Evolutionary conservation across 2,113 vertebrate genomes (phyloP), one percentile per base, ranked within the genome.

Genomic region (Dasyornis broadbenti): DNA sequence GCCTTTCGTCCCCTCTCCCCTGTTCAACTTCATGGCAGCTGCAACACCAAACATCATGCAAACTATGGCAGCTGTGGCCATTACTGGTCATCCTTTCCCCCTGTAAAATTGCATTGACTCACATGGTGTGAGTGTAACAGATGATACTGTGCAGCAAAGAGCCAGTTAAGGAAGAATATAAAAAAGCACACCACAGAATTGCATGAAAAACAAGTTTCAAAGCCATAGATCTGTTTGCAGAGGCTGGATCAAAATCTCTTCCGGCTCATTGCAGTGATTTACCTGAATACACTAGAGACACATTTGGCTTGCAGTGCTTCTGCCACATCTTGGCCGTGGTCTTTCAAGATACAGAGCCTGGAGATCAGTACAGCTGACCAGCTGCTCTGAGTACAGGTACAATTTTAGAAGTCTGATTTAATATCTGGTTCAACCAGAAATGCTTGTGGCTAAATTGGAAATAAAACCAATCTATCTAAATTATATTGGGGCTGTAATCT

Each of bases 391-490:
- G 86, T 71, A 84, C 53, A 93, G 64, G 78, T 77, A 75, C 76
- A 93, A 50, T 84, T 94, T 86, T 77, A 96, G 91, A 94, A 82
- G 69, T 82, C 68, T 91, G 82, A 97, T 97, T 97, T 96, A 96
- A 90, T 94, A 86, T 93, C 95, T 96, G 92, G 50, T 63, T 95
- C 82, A 95, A 86, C 68, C 61, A 82, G 73, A 71, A 96, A 92
- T 49, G 82, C 86, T 95, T 3, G 2, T 95, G 93, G 96, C 95
- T 96, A 96, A 96, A 96, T 26, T 75, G 79, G 93, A 97, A 95
- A 95, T 88, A 97, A 96, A 97, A 84, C 82, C 82, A 96, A 97
- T 97, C 94, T 92, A 92, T 96, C 93, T 88, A 95, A 97, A 96
- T 97, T 97, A 94, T 92, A 95, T 97, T 97, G 93, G 72, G 50